phyloP scores from a whole-genome alignment of 2,797 vertebrate species.

The Scleropages formosus region DNA sequence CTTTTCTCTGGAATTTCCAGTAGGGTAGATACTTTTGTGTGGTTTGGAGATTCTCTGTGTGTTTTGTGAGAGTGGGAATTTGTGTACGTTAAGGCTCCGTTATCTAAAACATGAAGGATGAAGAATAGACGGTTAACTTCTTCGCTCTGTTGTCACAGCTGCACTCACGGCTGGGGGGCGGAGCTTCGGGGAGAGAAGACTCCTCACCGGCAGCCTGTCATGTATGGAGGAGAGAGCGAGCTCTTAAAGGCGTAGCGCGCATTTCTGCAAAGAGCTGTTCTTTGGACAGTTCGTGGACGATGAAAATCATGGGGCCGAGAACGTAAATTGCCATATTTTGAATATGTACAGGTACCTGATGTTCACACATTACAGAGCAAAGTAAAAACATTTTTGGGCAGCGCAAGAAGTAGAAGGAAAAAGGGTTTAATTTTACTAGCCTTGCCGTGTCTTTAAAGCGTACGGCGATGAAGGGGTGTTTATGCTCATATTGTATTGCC shows the following conservation, averaged over 20 bases:
- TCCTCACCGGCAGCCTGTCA: constrained; percentile 9
- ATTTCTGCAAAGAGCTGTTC: neutral
- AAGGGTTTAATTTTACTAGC: neutral
- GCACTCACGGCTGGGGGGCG: constrained; percentile 9
- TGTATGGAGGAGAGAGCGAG: constrained; percentile 20
- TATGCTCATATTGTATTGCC: constrained; percentile 1
- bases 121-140: neutral
- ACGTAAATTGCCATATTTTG: constrained; percentile 3
- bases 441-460: neutral
- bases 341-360: neutral
- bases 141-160: constrained; percentile 16
- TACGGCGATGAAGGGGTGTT: constrained; percentile 3
- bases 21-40: neutral
- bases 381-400: neutral
- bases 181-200: neutral
- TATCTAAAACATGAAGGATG: neutral
- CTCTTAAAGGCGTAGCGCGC: constrained; percentile 16
- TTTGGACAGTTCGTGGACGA: neutral
- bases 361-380: neutral
- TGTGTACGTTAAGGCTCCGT: neutral
- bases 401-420: neutral
- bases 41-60: neutral
- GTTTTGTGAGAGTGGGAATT: neutral
- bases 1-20: neutral
- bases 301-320: neutral